phyloP scores from a whole-genome alignment of 1,140 invertebrate genomes.

The Drosophila mojavensis region DNA sequence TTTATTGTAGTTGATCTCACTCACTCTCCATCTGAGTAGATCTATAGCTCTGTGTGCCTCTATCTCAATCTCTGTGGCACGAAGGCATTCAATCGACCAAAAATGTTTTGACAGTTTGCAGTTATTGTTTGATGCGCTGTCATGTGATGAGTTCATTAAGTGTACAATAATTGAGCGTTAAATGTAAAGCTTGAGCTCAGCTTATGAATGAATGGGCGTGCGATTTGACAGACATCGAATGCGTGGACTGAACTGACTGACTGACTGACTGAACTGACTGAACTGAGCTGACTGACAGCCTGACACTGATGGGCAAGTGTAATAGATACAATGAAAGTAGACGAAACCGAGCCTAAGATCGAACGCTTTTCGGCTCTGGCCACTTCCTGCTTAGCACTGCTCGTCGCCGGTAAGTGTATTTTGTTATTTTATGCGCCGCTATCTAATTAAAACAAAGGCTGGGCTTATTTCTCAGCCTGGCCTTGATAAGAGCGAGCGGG shows the following conservation, averaged over 20 bases:
- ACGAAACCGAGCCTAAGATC: constrained; percentile 44
- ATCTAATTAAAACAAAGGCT: constrained; percentile 76
- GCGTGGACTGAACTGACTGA: constrained; percentile 35
- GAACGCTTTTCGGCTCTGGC: constrained; percentile 41
- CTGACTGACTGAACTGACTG: constrained; percentile 23
- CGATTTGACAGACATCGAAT: constrained; percentile 62
- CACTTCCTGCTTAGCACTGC: constrained; percentile 65
- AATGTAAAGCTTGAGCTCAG: constrained; percentile 51
- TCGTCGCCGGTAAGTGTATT: constrained; percentile 41
- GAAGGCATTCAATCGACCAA: constrained; percentile 38
- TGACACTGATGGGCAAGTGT: constrained; percentile 71
- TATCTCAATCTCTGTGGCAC: background rate
- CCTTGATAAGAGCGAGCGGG: constrained; percentile 60
- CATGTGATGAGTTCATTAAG: constrained; percentile 82
- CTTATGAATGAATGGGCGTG: constrained; percentile 76
- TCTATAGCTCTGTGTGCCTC: too few relatives aligned
- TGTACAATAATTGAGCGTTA: constrained; percentile 78
- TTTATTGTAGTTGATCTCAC: constrained; percentile 36
- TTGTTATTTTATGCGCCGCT: constrained; percentile 63
- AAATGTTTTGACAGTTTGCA: constrained; percentile 80
- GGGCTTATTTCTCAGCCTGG: constrained; percentile 51
- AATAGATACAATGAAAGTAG: constrained; percentile 74
- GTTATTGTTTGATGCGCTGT: constrained; percentile 79
- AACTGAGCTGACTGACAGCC: constrained; percentile 46
- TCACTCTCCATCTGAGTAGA: background rate